phyloP scores from a whole-genome alignment of 2,113 vertebrate genomes.

The Castor canadensis region DNA sequence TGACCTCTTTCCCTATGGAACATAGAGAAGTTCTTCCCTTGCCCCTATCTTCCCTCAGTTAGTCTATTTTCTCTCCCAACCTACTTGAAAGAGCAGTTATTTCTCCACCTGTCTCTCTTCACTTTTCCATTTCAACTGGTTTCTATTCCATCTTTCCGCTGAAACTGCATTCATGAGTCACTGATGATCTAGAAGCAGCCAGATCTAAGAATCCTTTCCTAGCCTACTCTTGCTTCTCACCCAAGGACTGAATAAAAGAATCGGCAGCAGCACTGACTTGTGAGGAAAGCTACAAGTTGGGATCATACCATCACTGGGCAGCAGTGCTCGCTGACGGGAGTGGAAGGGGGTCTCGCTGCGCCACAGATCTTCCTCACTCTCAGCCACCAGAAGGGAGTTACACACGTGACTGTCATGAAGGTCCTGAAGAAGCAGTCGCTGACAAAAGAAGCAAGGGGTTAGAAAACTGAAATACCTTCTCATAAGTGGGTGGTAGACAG shows the following conservation, averaged over 20 bases:
- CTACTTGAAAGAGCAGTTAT: background rate
- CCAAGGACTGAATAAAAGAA: background rate
- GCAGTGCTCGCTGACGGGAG: conserved; percentile 86
- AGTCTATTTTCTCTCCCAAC: conserved; percentile 2
- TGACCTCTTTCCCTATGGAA: background rate
- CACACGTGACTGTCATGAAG: conserved; percentile 97
- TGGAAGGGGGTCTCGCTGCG: conserved; percentile 93
- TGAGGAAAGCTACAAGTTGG: background rate
- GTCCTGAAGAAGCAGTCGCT: conserved; percentile 97
- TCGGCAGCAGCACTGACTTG: background rate
- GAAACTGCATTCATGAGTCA: background rate
- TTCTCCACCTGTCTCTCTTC: background rate
- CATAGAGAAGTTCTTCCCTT: background rate
- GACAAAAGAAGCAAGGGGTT: background rate
- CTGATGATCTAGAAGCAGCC: background rate
- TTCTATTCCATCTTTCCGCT: background rate
- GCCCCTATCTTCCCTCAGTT: background rate
- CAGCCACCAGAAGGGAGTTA: conserved; percentile 96
- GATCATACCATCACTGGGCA: conserved; percentile 90
- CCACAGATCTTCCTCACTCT: conserved; percentile 99
- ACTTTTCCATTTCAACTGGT: background rate
- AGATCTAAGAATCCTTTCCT: background rate
- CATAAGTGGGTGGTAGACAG: background rate
- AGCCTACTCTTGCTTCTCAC: background rate
- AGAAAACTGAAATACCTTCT: background rate